Evolutionary conservation across 2,797 vertebrate species (phyloP).

Genomic region (Sciaenops ocellatus): DNA sequence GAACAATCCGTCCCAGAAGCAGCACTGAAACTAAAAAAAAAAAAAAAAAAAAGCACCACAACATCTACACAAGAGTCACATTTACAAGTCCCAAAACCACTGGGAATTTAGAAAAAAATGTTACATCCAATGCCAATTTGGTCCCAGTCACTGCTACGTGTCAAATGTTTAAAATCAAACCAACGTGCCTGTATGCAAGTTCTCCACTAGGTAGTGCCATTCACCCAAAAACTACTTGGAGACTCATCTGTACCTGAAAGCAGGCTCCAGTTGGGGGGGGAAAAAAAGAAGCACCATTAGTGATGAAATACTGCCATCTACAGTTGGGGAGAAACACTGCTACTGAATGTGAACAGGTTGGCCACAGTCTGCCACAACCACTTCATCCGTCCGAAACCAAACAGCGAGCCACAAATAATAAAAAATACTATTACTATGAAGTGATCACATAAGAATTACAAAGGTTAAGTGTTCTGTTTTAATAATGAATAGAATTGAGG

Average conservation of each 20-base stretch:
- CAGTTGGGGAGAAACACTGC: slow-evolving; percentile 56
- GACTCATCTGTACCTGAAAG: slow-evolving; percentile 29
- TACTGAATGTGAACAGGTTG: not conserved
- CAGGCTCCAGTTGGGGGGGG: not conserved
- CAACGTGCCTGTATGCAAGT: slow-evolving; percentile 19
- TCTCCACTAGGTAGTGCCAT: slow-evolving; percentile 76
- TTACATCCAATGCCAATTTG: not conserved
- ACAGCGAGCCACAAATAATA: slow-evolving; percentile 17
- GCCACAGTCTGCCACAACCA: slow-evolving; percentile 9
- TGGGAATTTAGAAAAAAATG: slow-evolving; percentile 15
- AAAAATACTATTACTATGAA: not conserved
- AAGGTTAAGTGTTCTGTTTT: not conserved
- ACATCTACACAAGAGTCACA: slow-evolving; percentile 25
- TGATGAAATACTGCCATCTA: slow-evolving; percentile 82
- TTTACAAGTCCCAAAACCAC: slow-evolving; percentile 31
- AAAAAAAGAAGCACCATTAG: slow-evolving; percentile 30
- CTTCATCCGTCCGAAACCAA: slow-evolving; percentile 25
- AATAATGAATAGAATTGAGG: slow-evolving; percentile 27
- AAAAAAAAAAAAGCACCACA: slow-evolving; percentile 2
- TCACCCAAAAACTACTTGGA: slow-evolving; percentile 50
- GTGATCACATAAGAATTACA: slow-evolving; percentile 3
- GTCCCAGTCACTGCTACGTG: not conserved
- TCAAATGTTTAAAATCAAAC: slow-evolving; percentile 13
- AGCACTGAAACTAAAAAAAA: slow-evolving; percentile 20
- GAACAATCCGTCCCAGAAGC: slow-evolving; percentile 25